A percentile compares a stretch with the other conserved stretches of the same genome.
Conservation (phyloP, 2,113 vertebrate genomes). For the Pluvialis apricaria region DNA sequence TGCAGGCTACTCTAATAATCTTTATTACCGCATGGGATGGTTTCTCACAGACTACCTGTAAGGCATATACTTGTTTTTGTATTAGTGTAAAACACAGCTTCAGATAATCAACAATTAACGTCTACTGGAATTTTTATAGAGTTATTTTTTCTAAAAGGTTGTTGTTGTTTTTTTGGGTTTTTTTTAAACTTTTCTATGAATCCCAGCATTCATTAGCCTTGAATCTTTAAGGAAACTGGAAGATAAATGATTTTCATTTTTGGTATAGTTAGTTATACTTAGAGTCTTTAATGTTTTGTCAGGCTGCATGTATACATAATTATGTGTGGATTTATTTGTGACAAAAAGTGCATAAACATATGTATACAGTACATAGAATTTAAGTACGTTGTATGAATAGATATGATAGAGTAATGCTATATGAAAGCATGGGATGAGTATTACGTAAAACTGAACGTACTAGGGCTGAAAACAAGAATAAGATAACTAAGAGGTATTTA, state of each 20-base stretch:
- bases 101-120: slow-evolving; percentile 54
- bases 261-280: background rate
- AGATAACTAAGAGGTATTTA: slow-evolving; percentile 48
- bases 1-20: slow-evolving; percentile 24
- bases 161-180: slow-evolving; percentile 25
- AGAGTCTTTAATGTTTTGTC: background rate
- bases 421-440: slow-evolving; percentile 49
- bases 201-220: slow-evolving; percentile 55
- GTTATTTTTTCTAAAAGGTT: slow-evolving; percentile 16
- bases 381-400: slow-evolving; percentile 1
- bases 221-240: slow-evolving; percentile 57
- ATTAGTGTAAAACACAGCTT: slow-evolving; percentile 22
- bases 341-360: slow-evolving; percentile 37
- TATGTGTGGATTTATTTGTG: slow-evolving; percentile 27
- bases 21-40: slow-evolving; percentile 11
- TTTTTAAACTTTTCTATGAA: slow-evolving; percentile 56
- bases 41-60: slow-evolving; percentile 24
- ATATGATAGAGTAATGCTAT: slow-evolving; percentile 28
- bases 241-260: background rate
- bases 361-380: slow-evolving; percentile 30
- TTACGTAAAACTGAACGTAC: slow-evolving; percentile 21
- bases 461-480: slow-evolving; percentile 52
- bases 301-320: background rate
- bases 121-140: slow-evolving; percentile 43
- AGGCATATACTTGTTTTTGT: slow-evolving; percentile 26